These are phyloP conservation scores for Microtus richardsoni DNA, from an alignment of 2,113 vertebrate genomes.

Conservation along the genomic window DNA sequence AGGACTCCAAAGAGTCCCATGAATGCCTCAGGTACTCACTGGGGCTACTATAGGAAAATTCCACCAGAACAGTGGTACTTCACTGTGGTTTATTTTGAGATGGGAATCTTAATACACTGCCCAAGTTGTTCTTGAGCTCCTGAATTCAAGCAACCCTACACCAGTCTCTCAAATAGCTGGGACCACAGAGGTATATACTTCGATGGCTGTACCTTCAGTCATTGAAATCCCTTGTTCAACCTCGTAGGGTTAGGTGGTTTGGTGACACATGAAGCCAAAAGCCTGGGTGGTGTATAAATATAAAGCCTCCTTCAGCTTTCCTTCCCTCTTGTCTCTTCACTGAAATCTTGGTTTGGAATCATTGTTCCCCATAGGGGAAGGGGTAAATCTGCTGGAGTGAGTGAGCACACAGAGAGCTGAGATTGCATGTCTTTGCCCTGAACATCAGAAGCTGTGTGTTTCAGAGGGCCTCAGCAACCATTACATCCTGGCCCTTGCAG, in stretches of 20 bases:
- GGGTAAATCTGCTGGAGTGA: not conserved
- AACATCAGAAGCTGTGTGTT: not conserved
- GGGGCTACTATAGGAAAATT: not conserved
- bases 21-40: not conserved
- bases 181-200: not conserved
- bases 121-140: not conserved
- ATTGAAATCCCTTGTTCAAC: not conserved
- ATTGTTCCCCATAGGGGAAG: not conserved
- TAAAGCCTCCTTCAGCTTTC: not conserved
- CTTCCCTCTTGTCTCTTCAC: not conserved
- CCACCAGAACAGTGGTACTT: not conserved
- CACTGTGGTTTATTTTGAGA: not conserved
- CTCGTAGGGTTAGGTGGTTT: not conserved
- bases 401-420: not conserved
- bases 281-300: not conserved
- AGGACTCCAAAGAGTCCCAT: not conserved
- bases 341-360: not conserved
- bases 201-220: not conserved
- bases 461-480: not conserved
- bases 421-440: not conserved
- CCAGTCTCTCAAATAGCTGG: not conserved
- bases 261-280: not conserved
- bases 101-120: not conserved
- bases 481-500: not conserved
- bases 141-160: not conserved